Conservation (phyloP, 2,113 vertebrate species). For the Cichladusa arquata region DNA sequence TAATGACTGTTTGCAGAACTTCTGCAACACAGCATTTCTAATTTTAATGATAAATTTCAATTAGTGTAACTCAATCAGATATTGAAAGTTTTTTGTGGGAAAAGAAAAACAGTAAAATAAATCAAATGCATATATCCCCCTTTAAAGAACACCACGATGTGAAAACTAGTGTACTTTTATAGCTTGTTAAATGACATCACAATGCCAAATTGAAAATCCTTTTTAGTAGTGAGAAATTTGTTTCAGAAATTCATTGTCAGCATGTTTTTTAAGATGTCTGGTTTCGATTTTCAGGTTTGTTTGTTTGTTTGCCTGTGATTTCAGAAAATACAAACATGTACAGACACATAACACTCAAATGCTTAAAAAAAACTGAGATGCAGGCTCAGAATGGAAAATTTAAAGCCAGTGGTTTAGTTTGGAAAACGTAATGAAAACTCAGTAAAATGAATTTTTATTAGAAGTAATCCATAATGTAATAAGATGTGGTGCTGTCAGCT, state of each 20-base stretch:
- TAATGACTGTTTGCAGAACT: neutral
- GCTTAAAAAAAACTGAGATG: neutral
- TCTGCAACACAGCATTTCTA: neutral
- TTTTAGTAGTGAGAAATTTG: neutral
- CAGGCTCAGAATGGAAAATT: neutral
- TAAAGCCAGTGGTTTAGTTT: neutral
- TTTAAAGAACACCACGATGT: neutral
- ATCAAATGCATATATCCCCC: fast-evolving
- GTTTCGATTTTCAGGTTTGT: neutral
- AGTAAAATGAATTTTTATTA: neutral
- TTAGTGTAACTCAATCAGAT: neutral
- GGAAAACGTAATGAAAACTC: neutral
- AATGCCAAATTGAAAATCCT: neutral
- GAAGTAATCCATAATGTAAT: neutral
- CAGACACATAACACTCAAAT: neutral
- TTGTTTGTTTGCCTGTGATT: neutral
- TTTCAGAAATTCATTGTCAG: neutral
- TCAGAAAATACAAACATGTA: neutral
- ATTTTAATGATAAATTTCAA: neutral
- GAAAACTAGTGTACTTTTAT: neutral
- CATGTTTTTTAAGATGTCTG: neutral
- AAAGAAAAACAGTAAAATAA: neutral
- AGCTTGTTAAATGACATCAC: neutral
- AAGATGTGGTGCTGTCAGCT: neutral
- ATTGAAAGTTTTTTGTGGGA: neutral